phyloP scores from a whole-genome alignment of 2,888 invertebrate species.

The Thelaira solivaga region DNA sequence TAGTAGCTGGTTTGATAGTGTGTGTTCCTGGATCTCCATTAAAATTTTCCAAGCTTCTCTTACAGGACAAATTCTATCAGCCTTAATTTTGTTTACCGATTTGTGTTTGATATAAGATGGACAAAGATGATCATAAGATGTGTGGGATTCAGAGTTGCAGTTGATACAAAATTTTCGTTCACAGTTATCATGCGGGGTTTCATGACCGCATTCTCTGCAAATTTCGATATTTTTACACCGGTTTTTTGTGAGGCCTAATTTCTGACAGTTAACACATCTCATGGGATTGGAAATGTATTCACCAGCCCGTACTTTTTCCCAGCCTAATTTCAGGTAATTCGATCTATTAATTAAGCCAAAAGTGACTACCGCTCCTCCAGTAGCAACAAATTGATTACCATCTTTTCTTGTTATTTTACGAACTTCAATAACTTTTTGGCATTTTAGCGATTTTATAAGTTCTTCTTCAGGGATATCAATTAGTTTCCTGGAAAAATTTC shows the following conservation, averaged over 20 bases:
- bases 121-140: no score
- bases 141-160: no score
- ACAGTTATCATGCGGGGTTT: slow-evolving; percentile 4
- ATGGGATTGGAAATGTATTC: no score
- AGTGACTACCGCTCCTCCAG: neutral
- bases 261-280: no score
- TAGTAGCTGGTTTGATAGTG: no score
- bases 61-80: neutral
- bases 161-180: slow-evolving; percentile 2
- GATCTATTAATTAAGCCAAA: neutral
- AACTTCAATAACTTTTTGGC: neutral
- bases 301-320: no score
- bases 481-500: neutral
- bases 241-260: no score
- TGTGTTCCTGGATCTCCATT: neutral
- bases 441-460: neutral
- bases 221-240: no score
- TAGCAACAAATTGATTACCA: neutral
- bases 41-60: neutral
- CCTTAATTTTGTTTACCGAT: no score
- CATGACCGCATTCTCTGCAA: no score
- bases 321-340: neutral
- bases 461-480: neutral
- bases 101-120: no score
- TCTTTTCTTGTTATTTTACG: no score